Base-by-base conservation (phyloP, 2,113 vertebrate species). In the Sakesphorus luctuosus region DNA sequence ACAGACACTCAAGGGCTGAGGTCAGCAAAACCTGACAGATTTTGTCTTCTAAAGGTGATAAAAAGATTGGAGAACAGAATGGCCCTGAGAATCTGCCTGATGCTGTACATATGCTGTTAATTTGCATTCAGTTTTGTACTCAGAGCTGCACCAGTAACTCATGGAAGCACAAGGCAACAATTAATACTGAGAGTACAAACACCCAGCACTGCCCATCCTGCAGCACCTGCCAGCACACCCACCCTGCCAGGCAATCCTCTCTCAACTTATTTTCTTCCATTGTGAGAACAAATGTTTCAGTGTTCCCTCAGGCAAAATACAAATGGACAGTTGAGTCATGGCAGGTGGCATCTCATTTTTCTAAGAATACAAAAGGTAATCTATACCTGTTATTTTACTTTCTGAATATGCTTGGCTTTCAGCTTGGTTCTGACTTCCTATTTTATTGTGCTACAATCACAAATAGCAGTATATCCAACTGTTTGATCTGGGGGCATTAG, bases 291-390 rank as follows among this genome's bases (percentile, higher is more conserved):
- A 93, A 71, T 56, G 66, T 63, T 90, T 65, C 35, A 62, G 68
- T 49, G 61, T 18, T 95, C 84, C 84, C 87, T 78, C 26, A 68
- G 67, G 72, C 72, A 93, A 95, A 89, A 78, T 36, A 65, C 72
- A 73, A 13, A 88, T 5, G 50, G 88, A 68, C 93, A 94, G 81
- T 6, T 85, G 87, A 91, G 72, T 89, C 84, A 61, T 18, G 71
- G 65, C 89, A 95, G 46, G 81, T 62, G 50, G 65, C 72, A 65
- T 43, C 38, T 96, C 84, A 53, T 95, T 91, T 67, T 78, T 82
- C 82, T 76, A 79, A 69, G 55, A 62, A 53, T 11, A 77, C 4
- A 10, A 58, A 92, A 88, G 62, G 62, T 68, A 92, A 68, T 33
- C 53, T 35, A 58, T 53, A 93, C 26, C 73, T 84, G 29, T 56